Percentiles rank a stretch among this genome's conserved stretches.
These are phyloP conservation scores for Pantherophis vulpinus DNA, from an alignment of 2,797 vertebrate species.

Conservation along the genomic window DNA sequence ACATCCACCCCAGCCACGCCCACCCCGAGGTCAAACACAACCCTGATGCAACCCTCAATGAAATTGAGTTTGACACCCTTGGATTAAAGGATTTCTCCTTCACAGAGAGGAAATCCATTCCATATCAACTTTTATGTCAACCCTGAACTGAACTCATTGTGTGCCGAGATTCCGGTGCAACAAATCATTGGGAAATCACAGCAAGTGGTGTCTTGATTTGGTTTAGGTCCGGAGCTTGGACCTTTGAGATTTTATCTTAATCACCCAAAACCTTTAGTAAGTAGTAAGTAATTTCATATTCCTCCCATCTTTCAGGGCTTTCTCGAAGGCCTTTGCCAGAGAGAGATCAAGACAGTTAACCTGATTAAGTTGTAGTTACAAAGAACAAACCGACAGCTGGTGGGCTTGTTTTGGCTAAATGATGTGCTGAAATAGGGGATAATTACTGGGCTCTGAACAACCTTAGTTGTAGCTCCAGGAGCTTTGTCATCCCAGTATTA, in stretches of 20 bases:
- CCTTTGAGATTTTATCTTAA: neutral
- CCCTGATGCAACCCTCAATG: no score
- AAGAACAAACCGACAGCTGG: neutral
- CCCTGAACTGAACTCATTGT: no score
- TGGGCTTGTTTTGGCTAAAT: neutral
- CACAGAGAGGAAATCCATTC: neutral
- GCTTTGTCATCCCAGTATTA: neutral
- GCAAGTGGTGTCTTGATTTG: no score
- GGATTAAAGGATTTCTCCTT: neutral
- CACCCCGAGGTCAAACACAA: no score
- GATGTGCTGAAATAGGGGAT: neutral
- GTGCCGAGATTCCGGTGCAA: no score
- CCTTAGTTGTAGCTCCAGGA: neutral
- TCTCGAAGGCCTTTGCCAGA: neutral
- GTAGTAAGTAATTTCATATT: neutral
- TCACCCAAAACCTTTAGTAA: neutral
- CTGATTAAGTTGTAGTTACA: neutral
- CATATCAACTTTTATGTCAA: no score
- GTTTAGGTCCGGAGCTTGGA: no score
- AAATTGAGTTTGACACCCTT: no score
- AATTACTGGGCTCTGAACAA: constrained; percentile 6
- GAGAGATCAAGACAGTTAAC: constrained; percentile 2
- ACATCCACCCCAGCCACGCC: no score
- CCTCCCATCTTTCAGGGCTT: neutral
- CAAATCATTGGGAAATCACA: no score